phyloP scores from a whole-genome alignment of 2,888 invertebrate species.

The Caenorhabditis drosophilae region DNA sequence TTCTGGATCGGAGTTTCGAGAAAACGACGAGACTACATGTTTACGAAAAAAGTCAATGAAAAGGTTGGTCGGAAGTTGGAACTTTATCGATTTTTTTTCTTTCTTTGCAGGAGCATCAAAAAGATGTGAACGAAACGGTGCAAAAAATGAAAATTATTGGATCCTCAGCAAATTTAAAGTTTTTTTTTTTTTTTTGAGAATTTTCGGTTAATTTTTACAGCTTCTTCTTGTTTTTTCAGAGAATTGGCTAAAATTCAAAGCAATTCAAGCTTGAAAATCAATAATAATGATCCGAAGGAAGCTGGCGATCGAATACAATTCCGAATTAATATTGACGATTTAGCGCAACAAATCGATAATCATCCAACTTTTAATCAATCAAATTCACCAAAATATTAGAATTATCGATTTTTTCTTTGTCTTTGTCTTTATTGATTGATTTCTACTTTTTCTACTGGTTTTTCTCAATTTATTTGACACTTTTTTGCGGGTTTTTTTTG shows the following conservation, averaged over 20 bases:
- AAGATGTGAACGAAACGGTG: slow-evolving; percentile 31
- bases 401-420: no score
- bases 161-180: slow-evolving; percentile 8
- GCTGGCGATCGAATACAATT: no score
- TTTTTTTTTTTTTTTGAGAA: background rate
- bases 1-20: slow-evolving; percentile 63
- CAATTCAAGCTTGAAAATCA: slow-evolving; percentile 1
- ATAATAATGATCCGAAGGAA: slow-evolving; percentile 11
- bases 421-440: no score
- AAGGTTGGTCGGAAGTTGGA: no score
- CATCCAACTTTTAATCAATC: slow-evolving; percentile 13
- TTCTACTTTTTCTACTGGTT: no score
- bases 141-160: slow-evolving; percentile 35
- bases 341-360: slow-evolving; percentile 16
- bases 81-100: no score
- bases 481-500: no score
- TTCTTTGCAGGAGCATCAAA: no score
- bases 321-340: slow-evolving; percentile 21
- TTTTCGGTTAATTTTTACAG: background rate
- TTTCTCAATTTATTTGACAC: no score
- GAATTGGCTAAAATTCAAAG: slow-evolving; percentile 5
- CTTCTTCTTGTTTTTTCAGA: slow-evolving; percentile 3
- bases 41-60: slow-evolving; percentile 48
- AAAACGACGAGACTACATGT: slow-evolving; percentile 49
- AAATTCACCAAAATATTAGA: slow-evolving; percentile 6